phyloP scores from a whole-genome alignment of 1,140 invertebrate species.

The Eumeta japonica region DNA sequence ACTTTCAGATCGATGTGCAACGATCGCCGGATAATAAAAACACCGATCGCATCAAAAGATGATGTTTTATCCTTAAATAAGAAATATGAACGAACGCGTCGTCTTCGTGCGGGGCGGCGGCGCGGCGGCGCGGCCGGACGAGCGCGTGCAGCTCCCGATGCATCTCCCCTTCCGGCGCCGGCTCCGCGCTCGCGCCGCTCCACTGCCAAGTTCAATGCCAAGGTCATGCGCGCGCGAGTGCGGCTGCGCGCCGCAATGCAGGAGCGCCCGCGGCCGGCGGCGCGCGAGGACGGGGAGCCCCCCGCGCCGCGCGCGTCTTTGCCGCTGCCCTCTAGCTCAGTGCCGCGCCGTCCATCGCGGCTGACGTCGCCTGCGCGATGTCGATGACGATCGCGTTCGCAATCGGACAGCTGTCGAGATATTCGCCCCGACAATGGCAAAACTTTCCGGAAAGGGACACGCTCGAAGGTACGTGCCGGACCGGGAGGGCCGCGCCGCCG shows the following conservation, averaged over 20 bases:
- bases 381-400: constrained; percentile 14
- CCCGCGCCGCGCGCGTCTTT: no score
- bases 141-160: constrained; percentile 37
- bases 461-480: no score
- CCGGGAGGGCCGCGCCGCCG: no score
- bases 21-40: no score
- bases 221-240: constrained; percentile 57
- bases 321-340: no score
- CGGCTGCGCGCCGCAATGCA: constrained; percentile 59
- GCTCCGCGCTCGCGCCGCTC: constrained; percentile 27
- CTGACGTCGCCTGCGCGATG: constrained; percentile 27
- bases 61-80: no score
- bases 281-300: no score
- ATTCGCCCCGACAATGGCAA: constrained; percentile 8
- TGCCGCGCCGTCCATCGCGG: constrained; percentile 36
- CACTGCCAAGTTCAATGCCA: constrained; percentile 61
- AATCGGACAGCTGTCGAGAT: constrained; percentile 16
- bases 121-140: constrained; percentile 33
- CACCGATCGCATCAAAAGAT: no score
- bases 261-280: constrained; percentile 45
- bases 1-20: no score
- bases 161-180: constrained; percentile 22
- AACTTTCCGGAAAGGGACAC: no score
- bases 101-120: constrained; percentile 21
- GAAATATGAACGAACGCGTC: not conserved